Base-by-base conservation (phyloP, 2,113 vertebrate species). In the Rhegmatorhina hoffmannsi region DNA sequence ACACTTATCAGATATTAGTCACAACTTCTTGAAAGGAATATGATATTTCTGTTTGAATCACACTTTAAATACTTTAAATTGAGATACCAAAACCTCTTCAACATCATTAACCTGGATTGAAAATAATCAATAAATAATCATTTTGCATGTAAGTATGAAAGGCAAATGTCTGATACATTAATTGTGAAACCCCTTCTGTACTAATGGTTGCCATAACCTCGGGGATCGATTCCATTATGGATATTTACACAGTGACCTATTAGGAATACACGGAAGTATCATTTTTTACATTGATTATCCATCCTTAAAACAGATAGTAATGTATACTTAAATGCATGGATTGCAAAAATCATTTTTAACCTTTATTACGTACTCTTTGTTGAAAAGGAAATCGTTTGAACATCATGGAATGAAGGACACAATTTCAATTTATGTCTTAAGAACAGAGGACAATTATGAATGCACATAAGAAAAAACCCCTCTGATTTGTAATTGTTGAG, bases 171-270 rank as follows among this genome's bases (percentile, higher is more conserved):
- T 94, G 95, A 97, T 91, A 97, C 59, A 97, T 94, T 95, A 92
- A 97, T 97, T 91, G 85, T 96, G 91, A 97, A 97, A 93, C 59
- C 26, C 82, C 82, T 67, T 96, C 91, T 89, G 60, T 93, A 96
- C 95, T 96, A 97, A 97, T 97, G 92, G 77, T 94, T 96, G 83
- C 91, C 84, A 95, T 69, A 70, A 94, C 67, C 92, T 90, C 81
- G 84, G 69, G 73, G 90, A 98, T 98, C 97, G 94, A 97, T 98
- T 96, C 92, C 94, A 97, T 97, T 97, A 97, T 83, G 91, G 96
- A 97, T 98, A 98, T 97, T 98, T 98, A 98, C 96, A 95, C 95
- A 97, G 87, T 55, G 77, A 97, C 96, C 96, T 92, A 96, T 95
- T 95, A 95, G 94, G 89, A 95, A 97, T 96, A 97, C 95, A 97